Conservation (phyloP, 2,888 invertebrate genomes). For the Troides aeacus region DNA sequence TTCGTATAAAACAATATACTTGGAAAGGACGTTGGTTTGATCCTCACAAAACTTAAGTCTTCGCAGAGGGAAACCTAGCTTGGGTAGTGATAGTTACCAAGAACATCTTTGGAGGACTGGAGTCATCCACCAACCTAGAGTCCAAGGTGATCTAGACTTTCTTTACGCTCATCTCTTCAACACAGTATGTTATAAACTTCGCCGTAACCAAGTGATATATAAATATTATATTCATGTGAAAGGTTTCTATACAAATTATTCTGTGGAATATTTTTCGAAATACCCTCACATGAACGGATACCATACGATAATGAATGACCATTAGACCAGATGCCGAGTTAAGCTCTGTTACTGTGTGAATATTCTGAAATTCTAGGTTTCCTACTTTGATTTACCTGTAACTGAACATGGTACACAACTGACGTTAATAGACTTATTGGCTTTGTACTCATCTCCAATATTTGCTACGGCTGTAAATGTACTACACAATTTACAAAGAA, state of each 20-base stretch:
- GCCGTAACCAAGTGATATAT: no score
- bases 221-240: neutral
- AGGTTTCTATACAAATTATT: neutral
- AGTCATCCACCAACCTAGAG: no score
- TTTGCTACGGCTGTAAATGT: neutral
- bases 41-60: no score
- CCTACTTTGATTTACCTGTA: neutral
- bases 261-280: neutral
- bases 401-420: neutral
- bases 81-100: no score
- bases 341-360: neutral
- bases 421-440: neutral
- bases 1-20: no score
- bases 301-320: neutral
- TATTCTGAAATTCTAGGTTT: neutral
- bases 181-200: no score
- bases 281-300: neutral
- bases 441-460: neutral
- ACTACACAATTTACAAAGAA: neutral
- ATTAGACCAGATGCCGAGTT: neutral
- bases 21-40: no score
- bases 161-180: no score
- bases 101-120: no score
- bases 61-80: no score
- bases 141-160: no score